These are phyloP conservation scores for Geopemphigus sp. DNA, from an alignment of 1,140 invertebrate genomes.

Conservation along the genomic window DNA sequence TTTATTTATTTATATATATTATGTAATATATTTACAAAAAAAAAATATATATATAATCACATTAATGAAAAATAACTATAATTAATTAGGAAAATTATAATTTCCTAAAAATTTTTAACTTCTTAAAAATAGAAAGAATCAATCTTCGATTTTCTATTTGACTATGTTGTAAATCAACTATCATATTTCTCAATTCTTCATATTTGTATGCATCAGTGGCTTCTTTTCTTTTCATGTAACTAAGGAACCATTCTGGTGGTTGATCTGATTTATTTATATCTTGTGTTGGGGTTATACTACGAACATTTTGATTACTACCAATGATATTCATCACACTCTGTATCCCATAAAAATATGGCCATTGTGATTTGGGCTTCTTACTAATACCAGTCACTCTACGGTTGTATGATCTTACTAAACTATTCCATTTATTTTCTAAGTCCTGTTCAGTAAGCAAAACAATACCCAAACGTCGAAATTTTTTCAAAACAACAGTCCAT, in stretches of 20 bases:
- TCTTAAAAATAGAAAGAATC: conserved; percentile 38
- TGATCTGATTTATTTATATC: conserved; percentile 12
- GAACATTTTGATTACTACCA: conserved; percentile 23
- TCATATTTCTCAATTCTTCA: conserved; percentile 32
- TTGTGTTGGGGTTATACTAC: not conserved
- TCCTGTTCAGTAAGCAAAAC: conserved; percentile 36
- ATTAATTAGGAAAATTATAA: conserved; percentile 21
- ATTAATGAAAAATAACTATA: not conserved
- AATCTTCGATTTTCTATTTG: conserved; percentile 42
- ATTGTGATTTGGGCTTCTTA: conserved; percentile 6
- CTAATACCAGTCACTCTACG: conserved; percentile 18
- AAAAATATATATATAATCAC: conserved; percentile 6
- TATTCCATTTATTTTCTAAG: conserved; percentile 45
- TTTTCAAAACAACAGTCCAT: conserved; percentile 41
- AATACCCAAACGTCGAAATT: conserved; percentile 32
- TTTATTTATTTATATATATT: too few relatives aligned
- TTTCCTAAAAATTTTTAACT: conserved; percentile 15
- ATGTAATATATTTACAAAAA: conserved; percentile 3
- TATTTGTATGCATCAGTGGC: conserved; percentile 32
- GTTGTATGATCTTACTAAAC: conserved; percentile 39
- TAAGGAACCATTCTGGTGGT: conserved; percentile 44
- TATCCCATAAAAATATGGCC: conserved; percentile 37
- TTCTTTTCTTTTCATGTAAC: conserved; percentile 45
- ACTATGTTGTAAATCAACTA: conserved; percentile 29
- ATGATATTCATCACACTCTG: conserved; percentile 15